Evolutionary conservation across 1,140 invertebrate species (phyloP), one percentile per base, ranked within the genome.

Genomic region (Zophobas atratus): DNA sequence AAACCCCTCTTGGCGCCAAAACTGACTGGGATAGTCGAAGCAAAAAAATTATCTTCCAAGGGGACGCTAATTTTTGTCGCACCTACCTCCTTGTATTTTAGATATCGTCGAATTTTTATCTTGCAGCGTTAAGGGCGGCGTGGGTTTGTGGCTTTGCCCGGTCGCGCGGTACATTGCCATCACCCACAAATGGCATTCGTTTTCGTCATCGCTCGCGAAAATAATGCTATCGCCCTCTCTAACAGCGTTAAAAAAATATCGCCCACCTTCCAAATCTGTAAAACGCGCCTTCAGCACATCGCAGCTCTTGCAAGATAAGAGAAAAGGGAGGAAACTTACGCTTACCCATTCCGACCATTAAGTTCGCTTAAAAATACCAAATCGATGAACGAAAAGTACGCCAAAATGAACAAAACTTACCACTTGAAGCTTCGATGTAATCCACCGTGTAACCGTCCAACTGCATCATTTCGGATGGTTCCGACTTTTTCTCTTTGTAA

Each of bases 391-490:
- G 57, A 60, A 2, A 20, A 2, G 49, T 2, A n/a, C 2, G 6
- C 2, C 49, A 33, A 5, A 46, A 34, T 6, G 34, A 46, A 1
- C 6, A 75, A 34, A 60, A 81, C 81, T 82, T 88, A 95, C 94
- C 94, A 88, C 93, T 94, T 77, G 95, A 94, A 81, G 96, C 91
- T 88, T 99, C 98, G 85, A 99, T 98, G 87, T 99, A 99, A 87
- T 99, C 98, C 8, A 99, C 98, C 74, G 98, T 99, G 87, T 98
- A 99, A 1, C 97, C 98, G 89, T 99, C 98, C 34, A 99, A 89
- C 86, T 99, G 98, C 95, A 99, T 97, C 96, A 99, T 99, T 89
- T 99, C 99, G 56, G 97, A 97, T 0, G 99, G 98, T 87, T 99
- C 98, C 33, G 97, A 96, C 88, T 99, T 99, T 88, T 99, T 99